phyloP scores from a whole-genome alignment of 2,888 invertebrate genomes.

The Folsomia candida region DNA sequence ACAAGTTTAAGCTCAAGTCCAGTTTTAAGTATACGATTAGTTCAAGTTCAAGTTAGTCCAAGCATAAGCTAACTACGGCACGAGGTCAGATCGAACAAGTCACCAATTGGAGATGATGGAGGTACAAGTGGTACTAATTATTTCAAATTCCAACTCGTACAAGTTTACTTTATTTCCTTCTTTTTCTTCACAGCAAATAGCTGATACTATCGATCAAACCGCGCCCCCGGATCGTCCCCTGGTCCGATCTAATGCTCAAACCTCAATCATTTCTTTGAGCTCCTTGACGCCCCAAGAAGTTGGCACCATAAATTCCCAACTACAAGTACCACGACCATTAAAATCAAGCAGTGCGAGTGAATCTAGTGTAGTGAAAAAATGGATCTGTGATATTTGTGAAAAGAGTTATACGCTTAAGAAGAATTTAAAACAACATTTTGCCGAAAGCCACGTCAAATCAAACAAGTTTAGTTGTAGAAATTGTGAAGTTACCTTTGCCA shows the following conservation, averaged over 20 bases:
- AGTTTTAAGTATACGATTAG: too few species aligned
- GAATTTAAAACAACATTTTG: too few species aligned
- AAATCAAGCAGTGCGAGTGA: constrained; percentile 56
- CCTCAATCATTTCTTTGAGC: constrained; percentile 66
- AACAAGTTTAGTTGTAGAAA: too few species aligned
- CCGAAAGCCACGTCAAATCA: too few species aligned
- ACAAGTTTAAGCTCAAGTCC: too few species aligned
- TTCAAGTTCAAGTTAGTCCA: too few species aligned
- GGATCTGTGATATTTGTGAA: too few species aligned
- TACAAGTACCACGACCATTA: constrained; percentile 55
- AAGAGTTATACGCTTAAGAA: too few species aligned
- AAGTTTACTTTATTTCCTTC: not conserved
- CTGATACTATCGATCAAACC: constrained; percentile 50
- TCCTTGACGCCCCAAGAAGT: constrained; percentile 72
- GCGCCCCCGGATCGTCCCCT: constrained; percentile 52
- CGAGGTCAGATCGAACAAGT: too few species aligned
- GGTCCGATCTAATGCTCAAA: constrained; percentile 63
- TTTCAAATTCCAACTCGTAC: not conserved
- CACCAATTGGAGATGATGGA: constrained; percentile 98
- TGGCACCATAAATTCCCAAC: constrained; percentile 57
- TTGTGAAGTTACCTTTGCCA: too few species aligned
- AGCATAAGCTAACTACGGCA: too few species aligned
- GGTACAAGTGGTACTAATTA: constrained; percentile 54
- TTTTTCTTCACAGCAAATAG: constrained; percentile 48
- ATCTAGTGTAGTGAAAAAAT: too few species aligned